Base-by-base conservation (phyloP, 2,113 vertebrate species). In the Furnarius figulus region DNA sequence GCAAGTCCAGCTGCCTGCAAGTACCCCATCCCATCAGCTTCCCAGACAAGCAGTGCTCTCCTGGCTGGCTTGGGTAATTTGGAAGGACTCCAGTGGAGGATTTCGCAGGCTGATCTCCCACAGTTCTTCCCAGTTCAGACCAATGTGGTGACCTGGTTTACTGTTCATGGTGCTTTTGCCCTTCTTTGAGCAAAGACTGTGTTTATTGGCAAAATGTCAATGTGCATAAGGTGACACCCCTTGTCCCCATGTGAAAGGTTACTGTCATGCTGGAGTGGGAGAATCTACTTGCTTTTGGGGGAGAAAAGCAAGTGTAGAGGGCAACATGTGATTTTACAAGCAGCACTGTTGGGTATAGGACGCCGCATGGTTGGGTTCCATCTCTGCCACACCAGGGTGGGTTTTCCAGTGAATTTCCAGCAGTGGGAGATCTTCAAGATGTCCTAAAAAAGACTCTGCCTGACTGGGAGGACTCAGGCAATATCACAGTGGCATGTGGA, bases 121-220 rank as follows among this genome's bases (percentile, higher is more conserved):
- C 58, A 85, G 49, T 70, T 85, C 77, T 75, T 85, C 85, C 92
- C 74, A 91, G 74, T 72, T 95, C 90, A 93, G 70, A 78, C 78
- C 77, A 61, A 61, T 68, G 87, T 61, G 78, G 78, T 79, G 53
- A 91, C 85, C 88, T 85, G 90, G 87, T 95, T 93, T 91, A 87
- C 49, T 47, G 33, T 31, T 63, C 50, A 21, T 19, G 46, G 70
- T 15, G 49, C 78, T 87, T 85, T 79, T 89, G 66, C 66, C 66
- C 17, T 94, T 89, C 61, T 82, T 85, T 47, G 47, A 87, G 44
- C 72, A 78, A 75, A 56, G 58, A 25, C 31, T 79, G 21, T 89
- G 59, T 94, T 59, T 82, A 27, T 25, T 75, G 85, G 85, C 76
- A 93, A 86, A 82, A 61, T 28, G 81, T 58, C 46, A 81, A 71